A percentile compares a stretch with the other conserved stretches of the same genome.
phyloP scores from a whole-genome alignment of 2,888 invertebrate genomes.

The Smittia sp. region DNA sequence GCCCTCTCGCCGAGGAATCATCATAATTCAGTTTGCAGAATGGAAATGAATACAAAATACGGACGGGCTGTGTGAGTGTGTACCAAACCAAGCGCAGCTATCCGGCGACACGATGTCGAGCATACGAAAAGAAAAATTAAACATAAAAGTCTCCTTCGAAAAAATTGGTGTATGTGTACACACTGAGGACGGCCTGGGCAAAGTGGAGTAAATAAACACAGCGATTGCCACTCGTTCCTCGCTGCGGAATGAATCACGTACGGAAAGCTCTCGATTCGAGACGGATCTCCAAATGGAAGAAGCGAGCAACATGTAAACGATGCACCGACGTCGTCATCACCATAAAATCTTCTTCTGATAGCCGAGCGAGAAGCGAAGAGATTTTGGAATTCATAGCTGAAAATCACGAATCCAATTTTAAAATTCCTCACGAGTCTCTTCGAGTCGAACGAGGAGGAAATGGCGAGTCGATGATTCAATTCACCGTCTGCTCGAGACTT shows the following conservation, averaged over 20 bases:
- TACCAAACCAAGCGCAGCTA: neutral
- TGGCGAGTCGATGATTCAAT: neutral
- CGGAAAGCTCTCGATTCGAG: conserved; percentile 8
- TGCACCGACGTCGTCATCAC: neutral
- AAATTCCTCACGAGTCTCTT: conserved; percentile 1
- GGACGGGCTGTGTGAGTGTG: neutral
- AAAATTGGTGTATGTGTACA: conserved; percentile 15
- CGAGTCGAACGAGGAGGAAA: neutral
- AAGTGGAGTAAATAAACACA: conserved; percentile 32
- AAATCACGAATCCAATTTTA: conserved; percentile 19
- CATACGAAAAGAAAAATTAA: conserved; percentile 24
- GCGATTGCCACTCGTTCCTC: neutral
- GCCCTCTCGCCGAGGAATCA: neutral
- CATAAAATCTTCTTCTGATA: neutral
- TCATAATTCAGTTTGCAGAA: conserved; percentile 21
- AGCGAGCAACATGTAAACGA: conserved; percentile 18
- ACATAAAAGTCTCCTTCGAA: conserved; percentile 10
- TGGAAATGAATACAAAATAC: conserved; percentile 25
- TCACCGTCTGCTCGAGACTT: neutral
- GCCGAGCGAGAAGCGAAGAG: neutral
- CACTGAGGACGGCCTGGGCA: neutral
- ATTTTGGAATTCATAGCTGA: neutral
- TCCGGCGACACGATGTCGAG: conserved; percentile 25
- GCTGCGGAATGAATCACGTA: conserved; percentile 19
- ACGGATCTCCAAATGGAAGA: neutral